These are phyloP conservation scores for Mamestra brassicae DNA, from an alignment of 2,888 invertebrate species.

Conservation along the genomic window DNA sequence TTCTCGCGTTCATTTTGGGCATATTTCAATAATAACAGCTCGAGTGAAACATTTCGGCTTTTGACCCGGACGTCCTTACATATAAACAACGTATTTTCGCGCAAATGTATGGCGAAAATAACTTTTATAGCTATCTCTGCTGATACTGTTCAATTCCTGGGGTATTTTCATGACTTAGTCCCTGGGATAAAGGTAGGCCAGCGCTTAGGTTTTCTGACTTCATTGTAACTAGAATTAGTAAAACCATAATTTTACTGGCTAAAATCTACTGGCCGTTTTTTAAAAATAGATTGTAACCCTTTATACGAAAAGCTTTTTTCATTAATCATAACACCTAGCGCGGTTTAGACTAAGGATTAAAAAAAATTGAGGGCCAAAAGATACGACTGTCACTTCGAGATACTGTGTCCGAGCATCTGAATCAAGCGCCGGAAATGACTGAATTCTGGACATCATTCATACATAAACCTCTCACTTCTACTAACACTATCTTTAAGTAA, in stretches of 20 bases:
- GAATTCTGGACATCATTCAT: not conserved
- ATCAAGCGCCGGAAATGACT: not conserved
- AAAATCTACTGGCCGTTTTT: not conserved
- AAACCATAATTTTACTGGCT: not conserved
- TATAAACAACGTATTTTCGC: slow-evolving; percentile 67
- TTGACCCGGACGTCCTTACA: slow-evolving; percentile 69
- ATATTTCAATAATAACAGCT: slow-evolving; percentile 60
- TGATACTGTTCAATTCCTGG: slow-evolving; percentile 51
- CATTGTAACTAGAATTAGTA: not conserved
- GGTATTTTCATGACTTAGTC: slow-evolving; percentile 30
- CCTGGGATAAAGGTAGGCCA: not conserved
- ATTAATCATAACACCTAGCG: no score
- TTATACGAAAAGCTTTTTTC: no score
- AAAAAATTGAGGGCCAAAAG: not conserved
- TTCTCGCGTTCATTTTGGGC: slow-evolving; percentile 43
- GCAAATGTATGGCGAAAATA: slow-evolving; percentile 69
- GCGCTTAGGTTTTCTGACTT: not conserved
- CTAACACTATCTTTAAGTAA: no score
- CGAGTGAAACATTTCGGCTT: slow-evolving; percentile 52
- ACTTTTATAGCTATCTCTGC: slow-evolving; percentile 66
- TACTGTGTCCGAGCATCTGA: not conserved
- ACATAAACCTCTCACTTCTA: no score
- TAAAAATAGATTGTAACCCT: not conserved
- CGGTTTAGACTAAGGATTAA: no score
- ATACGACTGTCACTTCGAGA: not conserved